Evolutionary conservation across 2,797 vertebrate species (phyloP).

Genomic region (Taenioides sp.): DNA sequence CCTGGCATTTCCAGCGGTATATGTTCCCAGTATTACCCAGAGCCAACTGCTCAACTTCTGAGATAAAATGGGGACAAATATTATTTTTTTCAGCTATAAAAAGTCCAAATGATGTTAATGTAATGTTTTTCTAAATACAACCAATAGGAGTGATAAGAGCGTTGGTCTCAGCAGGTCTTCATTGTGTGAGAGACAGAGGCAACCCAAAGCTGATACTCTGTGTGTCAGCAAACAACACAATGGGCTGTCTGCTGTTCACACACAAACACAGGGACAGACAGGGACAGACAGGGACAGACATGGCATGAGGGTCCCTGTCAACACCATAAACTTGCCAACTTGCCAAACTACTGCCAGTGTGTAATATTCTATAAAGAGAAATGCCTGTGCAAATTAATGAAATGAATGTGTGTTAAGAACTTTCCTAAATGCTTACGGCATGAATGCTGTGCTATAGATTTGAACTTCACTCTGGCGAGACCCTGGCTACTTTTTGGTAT

Average conservation of each 20-base stretch:
- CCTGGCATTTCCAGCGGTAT: too few species aligned
- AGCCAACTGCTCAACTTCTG: too few species aligned
- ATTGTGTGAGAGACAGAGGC: constrained; percentile 57
- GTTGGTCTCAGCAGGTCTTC: constrained; percentile 65
- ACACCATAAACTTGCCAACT: neutral
- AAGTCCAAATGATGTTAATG: neutral
- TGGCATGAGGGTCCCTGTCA: neutral
- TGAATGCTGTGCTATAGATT: too few species aligned
- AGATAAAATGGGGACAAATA: too few species aligned
- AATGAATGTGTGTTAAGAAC: neutral
- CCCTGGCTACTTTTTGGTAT: neutral
- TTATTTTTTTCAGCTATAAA: neutral
- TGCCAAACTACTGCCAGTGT: too few species aligned
- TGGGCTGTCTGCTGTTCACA: constrained; percentile 42
- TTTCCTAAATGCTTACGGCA: neutral
- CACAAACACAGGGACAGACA: constrained; percentile 9
- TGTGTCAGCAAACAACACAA: constrained; percentile 67
- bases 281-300: neutral
- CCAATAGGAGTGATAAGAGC: constrained; percentile 38
- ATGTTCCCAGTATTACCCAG: too few species aligned
- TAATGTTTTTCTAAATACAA: neutral
- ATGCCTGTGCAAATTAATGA: neutral
- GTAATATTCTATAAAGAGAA: neutral
- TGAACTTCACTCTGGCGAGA: neutral
- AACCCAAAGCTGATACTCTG: constrained; percentile 46